These are phyloP conservation scores for Hesperia comma DNA, from an alignment of 2,888 invertebrate species.

Conservation along the genomic window DNA sequence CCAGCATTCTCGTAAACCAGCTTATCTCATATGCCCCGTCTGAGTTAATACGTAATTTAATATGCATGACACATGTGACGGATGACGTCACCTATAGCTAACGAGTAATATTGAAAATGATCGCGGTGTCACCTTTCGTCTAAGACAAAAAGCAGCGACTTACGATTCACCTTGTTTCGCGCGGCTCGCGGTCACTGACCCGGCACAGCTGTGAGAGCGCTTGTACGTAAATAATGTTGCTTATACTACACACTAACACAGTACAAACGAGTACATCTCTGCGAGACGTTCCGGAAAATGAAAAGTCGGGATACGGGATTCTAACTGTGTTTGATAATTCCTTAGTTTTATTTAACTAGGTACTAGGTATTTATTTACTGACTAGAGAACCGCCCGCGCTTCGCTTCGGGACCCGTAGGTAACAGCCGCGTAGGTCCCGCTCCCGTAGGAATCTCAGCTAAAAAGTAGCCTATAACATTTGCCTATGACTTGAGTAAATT, in stretches of 20 bases:
- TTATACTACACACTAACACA: constrained; percentile 43
- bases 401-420: too few relatives aligned
- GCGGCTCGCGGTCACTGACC: constrained; percentile 69
- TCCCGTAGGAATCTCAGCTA: too few relatives aligned
- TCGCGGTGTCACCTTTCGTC: constrained; percentile 54
- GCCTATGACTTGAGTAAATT: too few relatives aligned
- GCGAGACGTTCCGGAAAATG: constrained; percentile 34
- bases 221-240: constrained; percentile 64
- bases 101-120: constrained; percentile 45
- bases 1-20: constrained; percentile 15
- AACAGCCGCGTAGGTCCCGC: too few relatives aligned
- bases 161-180: constrained; percentile 79
- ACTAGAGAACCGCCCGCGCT: too few relatives aligned
- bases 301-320: constrained; percentile 34
- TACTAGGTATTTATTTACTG: too few relatives aligned
- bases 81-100: constrained; percentile 28
- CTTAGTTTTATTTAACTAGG: too few relatives aligned
- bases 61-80: constrained; percentile 33
- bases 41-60: constrained; percentile 24
- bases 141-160: constrained; percentile 62
- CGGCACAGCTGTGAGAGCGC: constrained; percentile 69
- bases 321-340: too few relatives aligned
- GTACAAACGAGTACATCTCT: constrained; percentile 13
- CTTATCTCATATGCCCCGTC: constrained; percentile 34
- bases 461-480: too few relatives aligned